Base-by-base conservation (phyloP, 2,797 vertebrate species). In the Coranthus polyacanthus region DNA sequence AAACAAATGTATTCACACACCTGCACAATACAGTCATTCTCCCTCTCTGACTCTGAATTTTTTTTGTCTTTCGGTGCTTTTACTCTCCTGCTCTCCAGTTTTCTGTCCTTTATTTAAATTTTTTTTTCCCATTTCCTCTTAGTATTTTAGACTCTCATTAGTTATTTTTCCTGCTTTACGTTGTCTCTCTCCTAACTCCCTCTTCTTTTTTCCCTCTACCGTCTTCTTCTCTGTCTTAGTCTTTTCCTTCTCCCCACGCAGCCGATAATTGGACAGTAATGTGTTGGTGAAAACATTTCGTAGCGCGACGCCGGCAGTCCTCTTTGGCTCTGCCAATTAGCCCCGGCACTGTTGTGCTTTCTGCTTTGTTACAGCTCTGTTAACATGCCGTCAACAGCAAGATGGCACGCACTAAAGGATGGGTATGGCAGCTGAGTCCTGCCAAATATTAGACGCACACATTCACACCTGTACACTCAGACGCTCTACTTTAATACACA, bases 261-360 rank as follows among this genome's bases (percentile, higher is more conserved):
- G 57, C 65, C 16, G 13, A 83, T 88, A 90, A 88, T 88, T 89
- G 78, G 87, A 72, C 70, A 43, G 70, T 85, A 83, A 86, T 82
- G 73, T 42, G 32, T 46, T 36, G 67, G 67, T 82, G 71, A 84
- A 89, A 87, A 85, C 79, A 82, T 85, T 80, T 86, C 21, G 26
- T 56, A 68, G 72, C 65, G 63, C 43, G 41, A 76, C 43, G 36
- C 68, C 70, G 70, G 75, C 69, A 71, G 65, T 78, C 69, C 63
- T 86, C 58, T 71, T 66, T 71, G 76, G 72, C 69, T 82, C 76
- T 34, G 50, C 85, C 86, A 91, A 91, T 91, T 91, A 90, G 83
- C 77, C 72, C 44, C n/a, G 10, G 69, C 72, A 50, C 79, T 77
- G 78, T 74, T 82, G 66, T 82, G 78, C 68, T 75, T 56, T 74